Evolutionary conservation across 1,140 invertebrate species (phyloP).

Genomic region (Aphelenchoides fujianensis): DNA sequence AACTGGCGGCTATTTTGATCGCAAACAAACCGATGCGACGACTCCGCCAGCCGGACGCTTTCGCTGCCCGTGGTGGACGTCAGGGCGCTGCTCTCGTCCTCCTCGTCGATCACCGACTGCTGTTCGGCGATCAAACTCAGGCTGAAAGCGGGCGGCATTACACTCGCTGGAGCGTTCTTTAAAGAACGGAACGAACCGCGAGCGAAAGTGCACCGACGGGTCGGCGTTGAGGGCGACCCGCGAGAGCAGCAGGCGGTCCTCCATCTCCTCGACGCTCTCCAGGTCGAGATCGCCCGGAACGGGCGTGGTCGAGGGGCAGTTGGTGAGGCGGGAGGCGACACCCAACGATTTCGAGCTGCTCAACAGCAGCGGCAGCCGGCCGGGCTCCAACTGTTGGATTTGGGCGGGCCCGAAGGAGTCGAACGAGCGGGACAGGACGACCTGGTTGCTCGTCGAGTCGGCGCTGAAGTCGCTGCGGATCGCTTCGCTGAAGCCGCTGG

Average conservation of each 20-base stretch:
- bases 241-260: constrained; percentile 35
- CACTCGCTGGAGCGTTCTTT: not conserved
- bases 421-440: constrained; percentile 52
- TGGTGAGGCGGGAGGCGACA: not conserved
- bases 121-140: constrained; percentile 41
- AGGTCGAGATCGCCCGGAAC: constrained; percentile 32
- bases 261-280: constrained; percentile 49
- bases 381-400: constrained; percentile 16
- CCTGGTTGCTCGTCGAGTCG: constrained; percentile 15
- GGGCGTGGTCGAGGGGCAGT: constrained; percentile 26
- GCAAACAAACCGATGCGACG: too few relatives aligned
- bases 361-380: not conserved
- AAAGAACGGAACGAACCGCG: constrained; percentile 28
- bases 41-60: too few relatives aligned
- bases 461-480: constrained; percentile 26
- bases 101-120: constrained; percentile 43
- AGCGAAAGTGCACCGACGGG: constrained; percentile 44
- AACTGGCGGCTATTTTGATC: too few relatives aligned
- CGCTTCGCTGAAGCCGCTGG: constrained; percentile 28
- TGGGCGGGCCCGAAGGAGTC: constrained; percentile 38
- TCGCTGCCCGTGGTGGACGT: too few relatives aligned
- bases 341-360: not conserved
- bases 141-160: constrained; percentile 22
- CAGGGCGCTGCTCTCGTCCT: constrained; percentile 5
- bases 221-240: constrained; percentile 16